Base-by-base conservation (phyloP, 2,113 vertebrate species). In the Plecotus auritus region DNA sequence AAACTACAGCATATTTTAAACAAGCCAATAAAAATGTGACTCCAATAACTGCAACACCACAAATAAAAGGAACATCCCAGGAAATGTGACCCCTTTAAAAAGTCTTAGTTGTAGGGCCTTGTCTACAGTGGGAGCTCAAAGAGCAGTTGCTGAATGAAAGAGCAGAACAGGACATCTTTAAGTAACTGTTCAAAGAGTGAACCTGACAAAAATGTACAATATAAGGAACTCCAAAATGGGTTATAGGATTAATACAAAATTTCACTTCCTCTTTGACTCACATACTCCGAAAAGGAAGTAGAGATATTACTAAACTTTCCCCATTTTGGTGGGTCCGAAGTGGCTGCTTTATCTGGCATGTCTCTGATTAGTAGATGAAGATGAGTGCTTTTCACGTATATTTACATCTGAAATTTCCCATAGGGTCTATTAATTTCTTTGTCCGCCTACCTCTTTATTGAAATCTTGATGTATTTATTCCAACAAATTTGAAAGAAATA, bases 1-100 rank as follows among this genome's bases (percentile, higher is more conserved):
- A 86, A 84, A 85, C 56, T 22, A 72, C 13, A 85, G 47, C 56
- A 17, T 26, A 78, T 74, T 74, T 84, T 85, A 67, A 67, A 78
- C n/a, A 88, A 93, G 70, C 18, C 64, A 93, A 74, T 85, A 94
- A 78, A 88, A 67, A 88, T 22, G 40, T 54, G 95, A 85, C 37
- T 76, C 51, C n/a, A 67, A 78, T 66, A 90, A 70, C 0, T 59
- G 32, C 35, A 67, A 14, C 28, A 61, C 35, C 26, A 73, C 64
- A 84, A 66, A 87, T 59, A 54, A 94, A 90, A 91, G 26, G 49
- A 77, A 84, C 28, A 73, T 37, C n/a, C 47, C 16, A 42, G 45
- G 42, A 92, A 94, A 64, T 40, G 30, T n/a, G 74, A 84, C 17
- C 45, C 28, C 56, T 89, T 70, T 40, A 28, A 47, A 72, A 87